Evolutionary conservation across 2,797 vertebrate species (phyloP), one percentile per base, ranked within the genome.

Genomic region (Chromobotia macracanthus): DNA sequence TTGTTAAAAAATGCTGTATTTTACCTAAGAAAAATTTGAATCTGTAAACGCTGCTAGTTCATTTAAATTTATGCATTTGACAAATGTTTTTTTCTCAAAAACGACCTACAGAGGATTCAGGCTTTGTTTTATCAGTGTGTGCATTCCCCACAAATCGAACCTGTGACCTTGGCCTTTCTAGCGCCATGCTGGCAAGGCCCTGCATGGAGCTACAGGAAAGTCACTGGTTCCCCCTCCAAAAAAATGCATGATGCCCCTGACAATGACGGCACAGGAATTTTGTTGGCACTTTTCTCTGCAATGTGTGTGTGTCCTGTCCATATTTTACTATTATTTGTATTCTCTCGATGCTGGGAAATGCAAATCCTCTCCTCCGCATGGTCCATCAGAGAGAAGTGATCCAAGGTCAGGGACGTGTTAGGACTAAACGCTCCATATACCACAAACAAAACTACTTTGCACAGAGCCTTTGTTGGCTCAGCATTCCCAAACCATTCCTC

Each of bases 321-420:
- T 82, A 55, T 82, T 82, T 83, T 77, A 64, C 48, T 72, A 69
- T 75, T 75, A 72, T 74, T 77, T 80, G 77, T 80, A 74, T 79
- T 82, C 55, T 75, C 71, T 78, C 38, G 77, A 84, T 67, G 38
- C 55, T 67, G 46, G 68, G 77, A 80, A 86, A 84, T 84, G 80
- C 82, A 82, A 84, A 86, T 82, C 69, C 15, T 67, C 82, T 78
- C 66, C 72, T 60, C 31, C 60, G 1, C 25, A 2, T 70, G 16
- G 51, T 79, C 41, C 56, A 55, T 66, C 48, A 31, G 61, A 67
- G 66, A 81, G 58, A 75, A 77, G 72, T 38, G 21, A 80, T 61
- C 70, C 84, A 83, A 82, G 83, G 83, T 84, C 85, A 84, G 28
- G 76, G 80, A 64, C 58, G 16, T 35, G 23, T 77, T 65, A 64